phyloP scores from a whole-genome alignment of 2,113 vertebrate genomes.

The Cairina moschata region DNA sequence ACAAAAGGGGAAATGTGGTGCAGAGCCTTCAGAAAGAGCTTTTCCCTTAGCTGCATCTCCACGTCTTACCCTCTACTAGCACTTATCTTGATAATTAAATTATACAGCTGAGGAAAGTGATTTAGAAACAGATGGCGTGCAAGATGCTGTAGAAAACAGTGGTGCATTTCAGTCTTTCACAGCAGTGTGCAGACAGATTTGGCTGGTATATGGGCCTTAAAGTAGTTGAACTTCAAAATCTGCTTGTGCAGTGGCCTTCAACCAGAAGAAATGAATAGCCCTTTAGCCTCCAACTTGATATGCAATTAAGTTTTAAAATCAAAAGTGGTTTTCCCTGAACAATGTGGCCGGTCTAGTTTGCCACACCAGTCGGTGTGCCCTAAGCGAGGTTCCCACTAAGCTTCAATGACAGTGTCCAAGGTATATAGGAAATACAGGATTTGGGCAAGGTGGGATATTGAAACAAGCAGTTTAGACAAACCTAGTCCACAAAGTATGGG shows the following conservation, averaged over 20 bases:
- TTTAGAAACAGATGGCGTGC: constrained; percentile 62
- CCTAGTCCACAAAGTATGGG: background rate
- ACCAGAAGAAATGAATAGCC: background rate
- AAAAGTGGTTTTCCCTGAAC: background rate
- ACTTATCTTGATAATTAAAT: constrained; percentile 49
- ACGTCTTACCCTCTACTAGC: background rate
- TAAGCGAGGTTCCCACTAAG: background rate
- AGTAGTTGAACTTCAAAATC: constrained; percentile 19
- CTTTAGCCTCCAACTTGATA: background rate
- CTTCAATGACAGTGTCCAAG: background rate
- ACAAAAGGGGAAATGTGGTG: background rate
- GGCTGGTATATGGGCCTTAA: background rate
- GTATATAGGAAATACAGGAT: background rate
- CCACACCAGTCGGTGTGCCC: background rate
- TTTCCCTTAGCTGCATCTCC: background rate
- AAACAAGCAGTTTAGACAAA: background rate
- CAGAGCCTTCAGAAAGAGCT: background rate
- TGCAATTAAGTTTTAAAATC: background rate
- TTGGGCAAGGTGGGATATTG: background rate
- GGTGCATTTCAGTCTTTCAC: background rate
- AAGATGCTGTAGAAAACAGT: constrained; percentile 31
- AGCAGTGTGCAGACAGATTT: background rate
- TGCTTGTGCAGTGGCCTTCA: background rate
- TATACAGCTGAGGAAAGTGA: constrained; percentile 33
- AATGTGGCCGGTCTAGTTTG: background rate